Evolutionary conservation across 2,113 vertebrate species (phyloP), one percentile per base, ranked within the genome.

Genomic region (Eolophus roseicapilla): DNA sequence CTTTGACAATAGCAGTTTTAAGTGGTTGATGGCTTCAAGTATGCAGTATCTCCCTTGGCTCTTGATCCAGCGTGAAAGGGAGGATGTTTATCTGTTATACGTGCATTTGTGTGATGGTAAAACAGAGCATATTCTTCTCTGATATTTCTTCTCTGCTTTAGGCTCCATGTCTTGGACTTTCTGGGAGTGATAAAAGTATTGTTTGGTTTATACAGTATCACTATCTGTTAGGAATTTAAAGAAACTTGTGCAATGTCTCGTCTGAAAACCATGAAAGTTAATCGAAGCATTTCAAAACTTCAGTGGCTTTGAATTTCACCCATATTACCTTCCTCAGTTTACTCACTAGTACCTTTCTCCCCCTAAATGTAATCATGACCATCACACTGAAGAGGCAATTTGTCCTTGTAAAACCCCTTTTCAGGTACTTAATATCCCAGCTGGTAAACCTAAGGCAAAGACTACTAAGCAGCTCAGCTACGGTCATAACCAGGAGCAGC

Each of bases 1-100:
- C 95, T 96, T 96, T 97, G 97, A 97, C 97, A 97, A 98, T 52
- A 96, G 90, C 88, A 93, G 87, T 94, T 97, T 96, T 95, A 96
- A 97, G 92, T 91, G 68, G n/a, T 84, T 96, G 96, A 95, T 97
- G 93, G 73, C 81, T 95, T 97, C 94, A 97, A 97, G 91, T 93
- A 74, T 74, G 89, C 87, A 70, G 76, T 85, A 28, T 91, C 68
- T 97, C 85, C 92, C 94, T 91, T 83, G 64, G 62, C 95, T 97
- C 96, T 92, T 94, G 96, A 96, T 94, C 74, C 91, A 97, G 67
- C 23, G 25, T 85, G 88, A 95, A 94, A 74, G 25, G 74, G 76
- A 93, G 52, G n/a, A 93, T 97, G 94, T 96, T 96, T 97, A 96
- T 95, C 90, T 95, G 90, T 96, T 97, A 90, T 86, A 93, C 94